phyloP scores from a whole-genome alignment of 2,113 vertebrate species.

The Malaclemys terrapin region DNA sequence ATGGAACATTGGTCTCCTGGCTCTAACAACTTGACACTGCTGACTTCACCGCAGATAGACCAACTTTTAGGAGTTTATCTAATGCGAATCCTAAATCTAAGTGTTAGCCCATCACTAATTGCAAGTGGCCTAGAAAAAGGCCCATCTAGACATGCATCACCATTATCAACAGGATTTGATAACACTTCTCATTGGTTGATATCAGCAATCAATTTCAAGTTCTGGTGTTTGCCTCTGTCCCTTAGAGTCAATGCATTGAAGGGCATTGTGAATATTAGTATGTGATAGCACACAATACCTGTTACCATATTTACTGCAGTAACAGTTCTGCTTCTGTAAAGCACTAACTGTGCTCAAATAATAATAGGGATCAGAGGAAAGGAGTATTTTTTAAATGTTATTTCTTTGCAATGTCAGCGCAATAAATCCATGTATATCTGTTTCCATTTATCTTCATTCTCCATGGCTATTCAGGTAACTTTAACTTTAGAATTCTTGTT shows the following conservation, averaged over 20 bases:
- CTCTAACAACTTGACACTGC: background rate
- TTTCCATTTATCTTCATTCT: background rate
- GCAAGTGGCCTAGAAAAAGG: background rate
- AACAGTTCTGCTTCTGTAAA: background rate
- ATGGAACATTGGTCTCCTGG: background rate
- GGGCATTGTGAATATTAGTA: background rate
- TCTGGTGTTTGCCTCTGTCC: background rate
- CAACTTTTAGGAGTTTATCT: background rate
- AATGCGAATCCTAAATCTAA: background rate
- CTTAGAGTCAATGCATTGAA: background rate
- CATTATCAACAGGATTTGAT: constrained; percentile 11
- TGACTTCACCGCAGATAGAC: background rate
- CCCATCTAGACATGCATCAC: rapidly evolving
- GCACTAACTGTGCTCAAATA: background rate
- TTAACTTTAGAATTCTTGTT: background rate
- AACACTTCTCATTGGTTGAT: background rate
- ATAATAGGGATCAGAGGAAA: background rate
- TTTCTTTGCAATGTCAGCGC: background rate
- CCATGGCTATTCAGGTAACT: background rate
- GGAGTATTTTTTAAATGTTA: background rate
- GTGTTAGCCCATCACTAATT: background rate
- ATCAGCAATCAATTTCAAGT: constrained; percentile 9
- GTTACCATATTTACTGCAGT: background rate
- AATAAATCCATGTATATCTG: background rate
- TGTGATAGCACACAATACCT: background rate